These are phyloP conservation scores for Lepilemur septentrionalis DNA, from an alignment of 2,797 vertebrate genomes.

Conservation along the genomic window DNA sequence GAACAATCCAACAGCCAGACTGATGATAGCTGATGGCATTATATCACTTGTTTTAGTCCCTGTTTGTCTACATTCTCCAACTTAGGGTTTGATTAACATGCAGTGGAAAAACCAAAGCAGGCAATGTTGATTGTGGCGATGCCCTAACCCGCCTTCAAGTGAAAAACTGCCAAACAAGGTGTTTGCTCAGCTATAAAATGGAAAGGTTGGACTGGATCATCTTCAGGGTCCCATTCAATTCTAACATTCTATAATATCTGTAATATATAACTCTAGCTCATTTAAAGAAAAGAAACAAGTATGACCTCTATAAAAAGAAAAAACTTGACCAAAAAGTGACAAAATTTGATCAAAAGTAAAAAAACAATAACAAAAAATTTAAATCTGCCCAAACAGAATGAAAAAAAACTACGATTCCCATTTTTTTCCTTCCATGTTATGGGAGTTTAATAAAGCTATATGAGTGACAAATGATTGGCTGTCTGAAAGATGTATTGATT, in stretches of 20 bases:
- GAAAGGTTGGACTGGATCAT: not conserved
- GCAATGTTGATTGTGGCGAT: not conserved
- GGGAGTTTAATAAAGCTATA: not conserved
- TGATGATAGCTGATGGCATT: not conserved
- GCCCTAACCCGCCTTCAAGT: not conserved
- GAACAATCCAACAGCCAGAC: not conserved
- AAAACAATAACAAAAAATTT: not conserved
- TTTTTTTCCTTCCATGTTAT: not conserved
- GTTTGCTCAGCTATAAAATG: not conserved
- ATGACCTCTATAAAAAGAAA: not conserved
- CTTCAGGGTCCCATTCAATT: not conserved
- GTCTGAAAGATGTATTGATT: not conserved
- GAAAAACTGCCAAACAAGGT: not conserved
- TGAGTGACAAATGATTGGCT: not conserved
- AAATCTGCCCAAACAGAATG: not conserved
- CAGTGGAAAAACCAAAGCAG: not conserved
- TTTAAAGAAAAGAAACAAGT: not conserved
- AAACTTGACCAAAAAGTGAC: not conserved
- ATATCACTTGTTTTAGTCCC: not conserved
- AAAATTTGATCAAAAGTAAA: slow-evolving; percentile 3
- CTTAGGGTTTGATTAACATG: not conserved
- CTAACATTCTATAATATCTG: not conserved
- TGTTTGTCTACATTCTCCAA: not conserved
- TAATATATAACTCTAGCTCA: not conserved
- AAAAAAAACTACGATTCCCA: not conserved